Evolutionary conservation across 2,113 vertebrate species (phyloP).

Genomic region (Formicarius rufipectus): DNA sequence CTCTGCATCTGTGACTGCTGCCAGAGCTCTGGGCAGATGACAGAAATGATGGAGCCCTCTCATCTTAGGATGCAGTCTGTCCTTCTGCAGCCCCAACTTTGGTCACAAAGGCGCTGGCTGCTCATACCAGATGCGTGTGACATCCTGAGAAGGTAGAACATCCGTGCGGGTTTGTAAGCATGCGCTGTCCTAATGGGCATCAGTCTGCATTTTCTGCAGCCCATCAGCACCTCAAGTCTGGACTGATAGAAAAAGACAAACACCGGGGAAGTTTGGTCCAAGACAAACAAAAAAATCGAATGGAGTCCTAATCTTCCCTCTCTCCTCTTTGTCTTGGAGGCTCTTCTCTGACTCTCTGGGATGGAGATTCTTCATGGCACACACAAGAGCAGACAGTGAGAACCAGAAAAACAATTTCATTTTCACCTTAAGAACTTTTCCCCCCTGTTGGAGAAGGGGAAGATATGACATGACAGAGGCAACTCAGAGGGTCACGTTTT

Average conservation of each 20-base stretch:
- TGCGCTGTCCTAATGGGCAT: background rate
- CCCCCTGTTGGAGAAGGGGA: background rate
- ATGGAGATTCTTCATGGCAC: background rate
- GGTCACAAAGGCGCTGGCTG: background rate
- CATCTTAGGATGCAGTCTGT: background rate
- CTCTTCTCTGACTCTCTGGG: background rate
- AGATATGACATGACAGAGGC: background rate
- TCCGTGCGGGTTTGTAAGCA: background rate
- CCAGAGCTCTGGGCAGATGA: background rate
- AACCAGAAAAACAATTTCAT: background rate
- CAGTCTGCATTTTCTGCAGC: background rate
- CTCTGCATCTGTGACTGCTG: background rate
- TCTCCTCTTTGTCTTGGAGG: background rate
- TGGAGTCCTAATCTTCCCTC: background rate
- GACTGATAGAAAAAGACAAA: background rate
- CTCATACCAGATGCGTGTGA: background rate
- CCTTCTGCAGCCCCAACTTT: background rate
- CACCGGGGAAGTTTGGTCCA: background rate
- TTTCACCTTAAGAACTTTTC: background rate
- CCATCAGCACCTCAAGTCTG: background rate
- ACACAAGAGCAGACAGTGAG: background rate
- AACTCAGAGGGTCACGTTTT: fast-evolving
- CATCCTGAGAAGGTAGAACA: background rate
- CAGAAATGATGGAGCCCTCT: background rate
- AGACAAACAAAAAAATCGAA: background rate